Percentiles rank a stretch among this genome's conserved stretches.
Conservation (phyloP, 1,140 invertebrate genomes). For the Telenomus remus region DNA sequence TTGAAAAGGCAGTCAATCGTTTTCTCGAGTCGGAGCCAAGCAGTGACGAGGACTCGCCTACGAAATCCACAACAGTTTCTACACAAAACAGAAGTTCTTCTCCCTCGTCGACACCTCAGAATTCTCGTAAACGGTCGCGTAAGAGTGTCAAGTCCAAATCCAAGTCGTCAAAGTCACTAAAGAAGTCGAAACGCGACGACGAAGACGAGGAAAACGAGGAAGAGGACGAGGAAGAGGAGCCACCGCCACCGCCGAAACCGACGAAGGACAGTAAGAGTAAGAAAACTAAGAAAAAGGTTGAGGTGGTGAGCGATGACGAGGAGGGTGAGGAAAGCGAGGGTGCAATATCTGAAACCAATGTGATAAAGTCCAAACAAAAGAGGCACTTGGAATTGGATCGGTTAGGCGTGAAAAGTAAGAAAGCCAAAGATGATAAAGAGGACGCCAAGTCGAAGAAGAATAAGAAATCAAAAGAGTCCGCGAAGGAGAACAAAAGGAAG, state of each 20-base stretch:
- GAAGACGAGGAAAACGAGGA: conserved; percentile 70
- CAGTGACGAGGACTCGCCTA: conserved; percentile 78
- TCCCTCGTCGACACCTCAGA: conserved; percentile 60
- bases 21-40: conserved; percentile 87
- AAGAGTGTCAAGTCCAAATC: conserved; percentile 69
- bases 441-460: conserved; percentile 61
- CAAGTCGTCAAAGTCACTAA: conserved; percentile 65
- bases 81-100: conserved; percentile 61
- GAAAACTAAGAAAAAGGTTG: conserved; percentile 63
- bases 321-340: conserved; percentile 56
- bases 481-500: conserved; percentile 63
- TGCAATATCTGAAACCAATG: conserved; percentile 69
- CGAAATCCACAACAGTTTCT: conserved; percentile 53
- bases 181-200: conserved; percentile 65
- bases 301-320: conserved; percentile 70
- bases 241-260: conserved; percentile 36
- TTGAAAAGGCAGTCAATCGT: conserved; percentile 85
- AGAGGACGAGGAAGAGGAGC: conserved; percentile 62
- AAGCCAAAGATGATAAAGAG: conserved; percentile 68
- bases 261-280: conserved; percentile 62
- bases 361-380: conserved; percentile 69
- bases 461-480: conserved; percentile 64
- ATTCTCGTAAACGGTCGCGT: conserved; percentile 66
- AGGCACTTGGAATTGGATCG: conserved; percentile 48
- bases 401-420: conserved; percentile 52